Evolutionary conservation across 2,888 invertebrate genomes (phyloP), one percentile per base, ranked within the genome.

Genomic region (Protula sp.): DNA sequence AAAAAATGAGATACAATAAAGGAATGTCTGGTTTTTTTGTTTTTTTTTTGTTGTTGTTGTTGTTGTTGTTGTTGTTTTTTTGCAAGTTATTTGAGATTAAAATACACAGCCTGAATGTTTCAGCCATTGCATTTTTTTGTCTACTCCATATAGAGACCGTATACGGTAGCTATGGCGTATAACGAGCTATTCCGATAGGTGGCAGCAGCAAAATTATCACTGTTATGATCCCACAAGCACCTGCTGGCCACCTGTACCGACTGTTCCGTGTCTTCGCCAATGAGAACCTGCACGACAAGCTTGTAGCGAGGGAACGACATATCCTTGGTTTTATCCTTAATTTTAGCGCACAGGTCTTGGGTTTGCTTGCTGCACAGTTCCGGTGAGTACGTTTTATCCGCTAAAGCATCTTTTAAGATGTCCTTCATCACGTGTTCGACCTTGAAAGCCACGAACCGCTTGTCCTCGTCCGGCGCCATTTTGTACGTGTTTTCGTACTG

Each of bases 391-490:
- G 58, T 59, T n/a, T 31, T 30, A 29, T 63, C 54, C 38, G 55
- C 29, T 19, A 69, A 55, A 29, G 65, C 52, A 14, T 55, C 56
- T n/a, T 62, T 60, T 22, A 68, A 51, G 3, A 67, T 51, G 30
- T 64, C 64, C 52, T 64, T 66, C 9, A 64, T 54, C 19, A 66
- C 22, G 14, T 55, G 30, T 30, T 67, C 64, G 19, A 67, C 60
- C 57, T 62, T 63, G 22, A 55, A 52, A 9, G 64, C 54, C 56
- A 94, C 83, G 53, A 85, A 79, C 0, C 89, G 85, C 55, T 92
- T 75, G 81, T 22, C 50, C 9, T n/a, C 50, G 5, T 24, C 50
- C 9, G 50, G 50, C 5, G 50, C 9, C 50, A 50, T 50, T 50
- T 50, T 50, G 50, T 50, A n/a, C 22, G 50, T 50, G 38, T 38